Evolutionary conservation across 2,113 vertebrate genomes (phyloP).

Genomic region (Peromyscus californicus): DNA sequence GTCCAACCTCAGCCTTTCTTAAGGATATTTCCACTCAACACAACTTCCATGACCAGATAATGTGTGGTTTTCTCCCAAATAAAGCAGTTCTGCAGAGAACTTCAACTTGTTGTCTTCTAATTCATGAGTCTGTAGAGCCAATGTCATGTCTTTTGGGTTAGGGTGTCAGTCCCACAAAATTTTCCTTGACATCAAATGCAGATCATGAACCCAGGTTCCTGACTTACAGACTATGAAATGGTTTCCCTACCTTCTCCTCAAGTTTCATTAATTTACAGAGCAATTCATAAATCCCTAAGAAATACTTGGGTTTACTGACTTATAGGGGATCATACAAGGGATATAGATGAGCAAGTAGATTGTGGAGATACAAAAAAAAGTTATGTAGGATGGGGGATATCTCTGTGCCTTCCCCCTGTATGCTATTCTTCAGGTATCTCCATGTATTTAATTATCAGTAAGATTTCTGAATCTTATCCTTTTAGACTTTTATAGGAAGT

Average conservation of each 20-base stretch:
- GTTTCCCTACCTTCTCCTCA: neutral
- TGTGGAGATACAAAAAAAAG: neutral
- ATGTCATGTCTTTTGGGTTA: neutral
- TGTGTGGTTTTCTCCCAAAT: neutral
- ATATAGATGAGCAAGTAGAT: neutral
- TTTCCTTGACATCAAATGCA: neutral
- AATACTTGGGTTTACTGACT: neutral
- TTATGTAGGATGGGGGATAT: no score
- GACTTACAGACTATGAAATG: neutral
- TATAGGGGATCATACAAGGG: neutral
- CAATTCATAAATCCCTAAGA: no score
- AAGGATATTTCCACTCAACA: neutral
- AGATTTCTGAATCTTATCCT: neutral
- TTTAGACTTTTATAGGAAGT: neutral
- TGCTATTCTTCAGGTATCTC: neutral
- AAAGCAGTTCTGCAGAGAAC: neutral
- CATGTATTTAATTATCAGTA: neutral
- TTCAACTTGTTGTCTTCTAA: neutral
- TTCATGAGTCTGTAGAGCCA: neutral
- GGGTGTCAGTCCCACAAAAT: neutral
- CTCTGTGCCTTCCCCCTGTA: neutral
- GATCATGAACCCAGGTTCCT: neutral
- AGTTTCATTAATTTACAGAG: neutral
- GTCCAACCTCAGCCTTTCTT: neutral
- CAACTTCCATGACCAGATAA: neutral